A percentile compares a stretch with the other conserved stretches of the same genome.
phyloP scores from a whole-genome alignment of 2,888 invertebrate genomes.

The Epinotia demarniana region DNA sequence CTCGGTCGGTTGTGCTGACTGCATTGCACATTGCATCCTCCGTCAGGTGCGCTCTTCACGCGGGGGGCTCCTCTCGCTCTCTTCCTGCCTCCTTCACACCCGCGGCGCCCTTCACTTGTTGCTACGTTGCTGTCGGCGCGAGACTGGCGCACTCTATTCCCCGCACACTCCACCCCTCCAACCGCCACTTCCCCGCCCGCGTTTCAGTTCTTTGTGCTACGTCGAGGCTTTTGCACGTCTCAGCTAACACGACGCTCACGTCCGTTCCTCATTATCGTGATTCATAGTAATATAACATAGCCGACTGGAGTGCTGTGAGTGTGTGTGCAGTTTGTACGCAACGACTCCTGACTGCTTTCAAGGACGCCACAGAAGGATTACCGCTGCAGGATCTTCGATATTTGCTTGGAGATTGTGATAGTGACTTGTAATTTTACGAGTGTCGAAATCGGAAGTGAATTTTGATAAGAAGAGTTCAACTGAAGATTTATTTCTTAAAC shows the following conservation, averaged over 20 bases:
- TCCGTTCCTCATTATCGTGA: constrained; percentile 67
- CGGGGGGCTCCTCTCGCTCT: constrained; percentile 63
- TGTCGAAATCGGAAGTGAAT: constrained; percentile 39
- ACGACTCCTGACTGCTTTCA: constrained; percentile 65
- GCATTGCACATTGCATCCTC: constrained; percentile 49
- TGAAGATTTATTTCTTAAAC: constrained; percentile 29
- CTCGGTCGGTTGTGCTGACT: constrained; percentile 35
- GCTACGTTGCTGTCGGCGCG: constrained; percentile 72
- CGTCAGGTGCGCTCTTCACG: constrained; percentile 76
- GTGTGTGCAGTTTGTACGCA: constrained; percentile 71
- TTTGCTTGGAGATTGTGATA: constrained; percentile 40
- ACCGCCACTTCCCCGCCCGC: constrained; percentile 73
- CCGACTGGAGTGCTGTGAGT: constrained; percentile 69
- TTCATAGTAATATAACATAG: constrained; percentile 59
- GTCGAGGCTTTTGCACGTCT: constrained; percentile 73
- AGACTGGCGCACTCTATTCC: constrained; percentile 73
- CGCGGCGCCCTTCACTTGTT: constrained; percentile 81
- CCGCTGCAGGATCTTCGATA: constrained; percentile 46
- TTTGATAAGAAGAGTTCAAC: constrained; percentile 22
- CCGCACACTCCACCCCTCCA: constrained; percentile 64
- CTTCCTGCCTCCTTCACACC: constrained; percentile 62
- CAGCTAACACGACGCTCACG: constrained; percentile 60
- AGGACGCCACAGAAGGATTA: constrained; percentile 60
- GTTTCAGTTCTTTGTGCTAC: constrained; percentile 83
- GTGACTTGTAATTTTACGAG: constrained; percentile 37